Evolutionary conservation across 2,888 invertebrate species (phyloP), one percentile per base, ranked within the genome.

Genomic region (Ernsta delagoae): DNA sequence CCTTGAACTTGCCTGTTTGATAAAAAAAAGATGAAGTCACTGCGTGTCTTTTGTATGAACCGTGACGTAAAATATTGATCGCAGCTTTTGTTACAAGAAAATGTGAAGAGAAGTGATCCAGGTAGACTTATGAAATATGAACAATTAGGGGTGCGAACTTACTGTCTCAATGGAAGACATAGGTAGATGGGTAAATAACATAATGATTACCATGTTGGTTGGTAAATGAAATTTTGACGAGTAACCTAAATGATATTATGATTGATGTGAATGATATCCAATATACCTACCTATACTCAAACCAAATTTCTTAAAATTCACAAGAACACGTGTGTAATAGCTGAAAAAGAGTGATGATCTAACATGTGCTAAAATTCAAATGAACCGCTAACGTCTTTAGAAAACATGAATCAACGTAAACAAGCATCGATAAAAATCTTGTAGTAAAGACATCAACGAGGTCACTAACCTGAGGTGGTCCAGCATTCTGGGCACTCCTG

Each of bases 401-500:
- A 71, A 73, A 71, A 65, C 64, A 70, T 65, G 36, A 56, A 60
- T 69, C 54, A 64, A 64, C 59, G 54, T 43, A 56, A 36, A 43
- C 16, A 68, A 56, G 54, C 50, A 65, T 62, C 50, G 54, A 12
- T 65, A 11, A 60, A 34, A 12, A 68, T 68, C 43, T 53, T 24
- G 24, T 24, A 5, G 34, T 48, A 9, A 43, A 59, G 39, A 8
- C 31, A 59, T 61, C 24, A 62, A 48, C 36, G 39, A 78, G 82
- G 76, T 83, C 81, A 80, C 93, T 94, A 81, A 96, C 96, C 96
- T 90, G 94, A 90, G 41, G 88, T 79, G 43, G 95, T 95, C 95
- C 95, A 95, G 85, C 94, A 94, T 76, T 95, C 94, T 34, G 94
- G 89, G 74, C 94, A 94, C 74, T 95, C 95, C 86, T 94, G 94